Evolutionary conservation across 1,140 invertebrate species (phyloP), one percentile per base, ranked within the genome.

Genomic region (Pemphigus obesinymphae): DNA sequence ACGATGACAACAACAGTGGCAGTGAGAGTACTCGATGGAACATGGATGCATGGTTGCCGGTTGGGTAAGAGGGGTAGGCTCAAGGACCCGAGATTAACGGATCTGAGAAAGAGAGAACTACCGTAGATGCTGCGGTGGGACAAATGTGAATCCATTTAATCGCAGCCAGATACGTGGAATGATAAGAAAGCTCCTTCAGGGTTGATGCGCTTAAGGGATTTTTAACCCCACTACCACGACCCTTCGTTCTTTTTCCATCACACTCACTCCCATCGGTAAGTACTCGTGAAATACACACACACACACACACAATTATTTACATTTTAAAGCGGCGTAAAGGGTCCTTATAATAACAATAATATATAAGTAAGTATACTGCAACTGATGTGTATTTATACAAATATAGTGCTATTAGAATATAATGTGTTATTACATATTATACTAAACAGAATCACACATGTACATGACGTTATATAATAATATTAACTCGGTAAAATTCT

Each of bases 71-170:
- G 29, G n/a, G 23, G 29, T 40, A 7, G 34, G 76, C 40, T 78
- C 48, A 17, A 7, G 34, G 55, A 40, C 34, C 17, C 37, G 76
- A 80, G 76, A 80, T 80, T 80, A 80, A 80, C 76, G 55, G 73
- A 78, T 78, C 31, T 78, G 34, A 2, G 73, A 37, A 53, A 55
- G 20, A 78, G 75, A 78, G 53, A 40, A 31, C 40, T 29, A 43
- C 17, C 1, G 11, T 5, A 1, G 43, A 37, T n/a, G 53, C 17
- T 5, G 73, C 2, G 34, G 20, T 6, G 53, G 50, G 53, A 78
- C 40, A 50, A 40, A 76, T 76, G 73, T 37, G 76, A 80, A 80
- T 80, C 76, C 76, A 80, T 80, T 80, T 80, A 58, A 80, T 55
- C 76, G 37, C 53, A 29, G 23, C 76, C 40, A 63, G 76, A 80